phyloP scores from a whole-genome alignment of 2,888 invertebrate species.

The Eretmocerus hayati region DNA sequence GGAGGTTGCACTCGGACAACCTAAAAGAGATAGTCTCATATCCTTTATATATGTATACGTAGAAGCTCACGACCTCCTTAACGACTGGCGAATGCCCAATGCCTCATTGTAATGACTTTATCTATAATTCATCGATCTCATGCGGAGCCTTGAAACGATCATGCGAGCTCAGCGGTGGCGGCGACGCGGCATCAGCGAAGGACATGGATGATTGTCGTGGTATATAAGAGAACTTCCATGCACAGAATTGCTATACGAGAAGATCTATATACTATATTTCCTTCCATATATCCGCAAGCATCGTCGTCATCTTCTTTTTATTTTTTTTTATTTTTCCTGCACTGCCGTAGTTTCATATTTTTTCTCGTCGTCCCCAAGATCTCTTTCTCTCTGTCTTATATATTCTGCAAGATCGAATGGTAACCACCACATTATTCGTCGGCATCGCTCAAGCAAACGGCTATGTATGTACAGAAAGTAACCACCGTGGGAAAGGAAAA shows the following conservation, averaged over 20 bases:
- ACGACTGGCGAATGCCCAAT: background rate
- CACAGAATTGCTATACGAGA: no score
- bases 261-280: no score
- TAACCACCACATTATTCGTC: no score
- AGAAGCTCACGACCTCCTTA: slow-evolving; percentile 16
- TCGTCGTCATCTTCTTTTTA: no score
- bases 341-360: no score
- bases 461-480: background rate
- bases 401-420: no score
- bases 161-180: background rate
- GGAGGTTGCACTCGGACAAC: no score
- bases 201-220: slow-evolving; percentile 18
- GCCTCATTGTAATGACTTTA: slow-evolving; percentile 18
- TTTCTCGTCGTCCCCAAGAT: background rate
- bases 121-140: slow-evolving; percentile 23
- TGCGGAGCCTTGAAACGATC: slow-evolving; percentile 19
- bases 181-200: slow-evolving; percentile 6
- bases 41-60: no score
- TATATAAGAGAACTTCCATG: background rate
- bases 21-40: no score
- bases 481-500: slow-evolving; percentile 16
- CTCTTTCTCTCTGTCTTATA: no score
- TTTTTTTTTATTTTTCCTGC: no score
- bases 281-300: no score
- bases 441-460: slow-evolving; percentile 17